A percentile compares a stretch with the other conserved stretches of the same genome.
Conservation (phyloP, 2,797 vertebrate species). For the Neoniphon sammara region DNA sequence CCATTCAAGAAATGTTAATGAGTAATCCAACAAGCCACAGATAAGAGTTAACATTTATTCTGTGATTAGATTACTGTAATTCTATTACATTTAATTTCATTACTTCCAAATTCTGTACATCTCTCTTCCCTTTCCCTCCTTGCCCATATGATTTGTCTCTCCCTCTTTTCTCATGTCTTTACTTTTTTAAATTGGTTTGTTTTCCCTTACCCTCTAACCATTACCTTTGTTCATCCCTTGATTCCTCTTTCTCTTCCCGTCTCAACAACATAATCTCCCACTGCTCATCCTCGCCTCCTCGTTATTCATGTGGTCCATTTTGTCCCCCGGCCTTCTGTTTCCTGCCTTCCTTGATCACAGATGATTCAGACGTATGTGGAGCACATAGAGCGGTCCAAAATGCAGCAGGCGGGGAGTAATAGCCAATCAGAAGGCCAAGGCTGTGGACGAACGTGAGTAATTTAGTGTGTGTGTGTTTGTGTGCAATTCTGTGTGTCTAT, state of each 20-base stretch:
- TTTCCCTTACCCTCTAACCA: neutral
- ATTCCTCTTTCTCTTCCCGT: too few relatives aligned
- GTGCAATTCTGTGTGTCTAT: conserved; percentile 7
- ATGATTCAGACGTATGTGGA: conserved; percentile 99
- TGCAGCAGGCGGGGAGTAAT: conserved; percentile 91
- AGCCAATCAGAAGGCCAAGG: conserved; percentile 90
- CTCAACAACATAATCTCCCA: neutral
- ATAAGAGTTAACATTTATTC: conserved; percentile 1
- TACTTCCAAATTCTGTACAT: neutral
- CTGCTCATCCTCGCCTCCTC: neutral
- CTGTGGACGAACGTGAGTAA: conserved; percentile 90
- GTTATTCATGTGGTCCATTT: neutral
- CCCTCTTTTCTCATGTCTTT: neutral
- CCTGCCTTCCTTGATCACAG: conserved; percentile 72
- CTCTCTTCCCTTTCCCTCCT: neutral
- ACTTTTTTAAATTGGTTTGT: too few relatives aligned
- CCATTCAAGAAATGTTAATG: neutral
- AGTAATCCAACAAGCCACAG: neutral
- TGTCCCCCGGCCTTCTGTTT: neutral
- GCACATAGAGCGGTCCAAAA: conserved; percentile 95
- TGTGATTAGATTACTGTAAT: conserved; percentile 9
- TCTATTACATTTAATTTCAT: neutral
- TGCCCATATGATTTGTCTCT: neutral
- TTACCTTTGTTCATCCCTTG: neutral
- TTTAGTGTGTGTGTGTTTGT: conserved; percentile 7